phyloP scores from a whole-genome alignment of 1,140 invertebrate genomes.

The Apis cerana region DNA sequence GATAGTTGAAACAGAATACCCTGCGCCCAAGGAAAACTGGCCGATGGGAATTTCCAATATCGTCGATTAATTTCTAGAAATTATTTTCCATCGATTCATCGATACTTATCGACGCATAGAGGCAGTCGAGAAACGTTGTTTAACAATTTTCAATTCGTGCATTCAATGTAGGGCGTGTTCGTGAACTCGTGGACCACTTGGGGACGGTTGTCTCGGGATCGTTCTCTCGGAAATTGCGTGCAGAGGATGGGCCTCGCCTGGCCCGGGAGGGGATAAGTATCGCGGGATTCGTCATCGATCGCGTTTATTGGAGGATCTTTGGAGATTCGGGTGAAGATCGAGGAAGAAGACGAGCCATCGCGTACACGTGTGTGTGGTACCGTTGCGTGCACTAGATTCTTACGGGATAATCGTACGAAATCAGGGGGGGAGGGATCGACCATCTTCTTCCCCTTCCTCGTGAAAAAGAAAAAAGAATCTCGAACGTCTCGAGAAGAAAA shows the following conservation, averaged over 20 bases:
- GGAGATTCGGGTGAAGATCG: background rate
- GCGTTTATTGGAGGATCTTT: background rate
- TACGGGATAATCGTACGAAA: background rate
- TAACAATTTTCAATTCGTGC: too few relatives aligned
- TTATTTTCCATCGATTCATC: too few relatives aligned
- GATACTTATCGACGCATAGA: too few relatives aligned
- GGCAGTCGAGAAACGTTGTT: too few relatives aligned
- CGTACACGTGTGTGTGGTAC: background rate
- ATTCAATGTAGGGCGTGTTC: background rate
- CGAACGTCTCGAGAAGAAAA: background rate
- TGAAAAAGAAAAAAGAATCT: background rate
- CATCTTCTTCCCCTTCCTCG: background rate
- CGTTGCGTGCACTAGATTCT: constrained; percentile 22
- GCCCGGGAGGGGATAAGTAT: background rate
- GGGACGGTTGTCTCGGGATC: background rate
- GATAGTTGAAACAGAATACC: too few relatives aligned
- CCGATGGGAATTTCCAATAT: too few relatives aligned
- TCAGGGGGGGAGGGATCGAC: background rate
- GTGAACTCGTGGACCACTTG: background rate
- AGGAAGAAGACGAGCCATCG: background rate
- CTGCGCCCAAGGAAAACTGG: too few relatives aligned
- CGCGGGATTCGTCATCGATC: constrained; percentile 1
- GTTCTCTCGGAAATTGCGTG: background rate
- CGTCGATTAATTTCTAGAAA: too few relatives aligned
- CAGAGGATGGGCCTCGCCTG: background rate